Evolutionary conservation across 2,113 vertebrate species (phyloP).

Genomic region (Limanda limanda): DNA sequence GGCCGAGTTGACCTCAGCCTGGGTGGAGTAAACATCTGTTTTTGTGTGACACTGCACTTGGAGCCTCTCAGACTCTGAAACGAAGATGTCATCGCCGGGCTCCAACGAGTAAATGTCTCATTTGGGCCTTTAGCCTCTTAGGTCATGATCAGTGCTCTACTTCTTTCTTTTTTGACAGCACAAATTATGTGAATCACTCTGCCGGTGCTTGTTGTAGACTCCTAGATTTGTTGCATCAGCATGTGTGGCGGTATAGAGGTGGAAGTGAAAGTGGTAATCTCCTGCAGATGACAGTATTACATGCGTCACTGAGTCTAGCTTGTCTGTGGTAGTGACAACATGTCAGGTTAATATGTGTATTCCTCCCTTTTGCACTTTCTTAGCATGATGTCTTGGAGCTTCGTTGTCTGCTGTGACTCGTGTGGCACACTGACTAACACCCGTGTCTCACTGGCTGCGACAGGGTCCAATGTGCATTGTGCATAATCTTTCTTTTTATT

Average conservation of each 20-base stretch:
- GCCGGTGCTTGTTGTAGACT: background rate
- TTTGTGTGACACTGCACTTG: conserved; percentile 51
- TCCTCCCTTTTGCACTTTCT: background rate
- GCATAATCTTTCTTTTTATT: no score
- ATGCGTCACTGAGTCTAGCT: conserved; percentile 2
- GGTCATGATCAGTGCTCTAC: background rate
- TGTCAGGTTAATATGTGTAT: background rate
- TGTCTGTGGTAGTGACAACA: background rate
- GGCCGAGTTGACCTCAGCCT: conserved; percentile 56
- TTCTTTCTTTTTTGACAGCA: conserved; percentile 17
- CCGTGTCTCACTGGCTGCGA: no score
- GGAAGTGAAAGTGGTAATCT: background rate
- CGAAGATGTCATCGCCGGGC: conserved; percentile 48
- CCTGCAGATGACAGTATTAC: background rate
- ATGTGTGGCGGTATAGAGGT: conserved; percentile 47
- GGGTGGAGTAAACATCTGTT: conserved; percentile 73
- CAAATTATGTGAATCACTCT: conserved; percentile 35
- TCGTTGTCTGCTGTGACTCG: background rate
- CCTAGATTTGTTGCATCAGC: conserved; percentile 37
- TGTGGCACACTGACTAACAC: background rate
- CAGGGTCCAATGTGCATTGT: no score
- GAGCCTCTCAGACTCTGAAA: conserved; percentile 3
- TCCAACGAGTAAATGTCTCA: conserved; percentile 28
- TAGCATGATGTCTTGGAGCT: background rate
- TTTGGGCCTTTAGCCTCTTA: conserved; percentile 26